Evolutionary conservation across 2,113 vertebrate species (phyloP), one percentile per base, ranked within the genome.

Genomic region (Tapirus terrestris): DNA sequence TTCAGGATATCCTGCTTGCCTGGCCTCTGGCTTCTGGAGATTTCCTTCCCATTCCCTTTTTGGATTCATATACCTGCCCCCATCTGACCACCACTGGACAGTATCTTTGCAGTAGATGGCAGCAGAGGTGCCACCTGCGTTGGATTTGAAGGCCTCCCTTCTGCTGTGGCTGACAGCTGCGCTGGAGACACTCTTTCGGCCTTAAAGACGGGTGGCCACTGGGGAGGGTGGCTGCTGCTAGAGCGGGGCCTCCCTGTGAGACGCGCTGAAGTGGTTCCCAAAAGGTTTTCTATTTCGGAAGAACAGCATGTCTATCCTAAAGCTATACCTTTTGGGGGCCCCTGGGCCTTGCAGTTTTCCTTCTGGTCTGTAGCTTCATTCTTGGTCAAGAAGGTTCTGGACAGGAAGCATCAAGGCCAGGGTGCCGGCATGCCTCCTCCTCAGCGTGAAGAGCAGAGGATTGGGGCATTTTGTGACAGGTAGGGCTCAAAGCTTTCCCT

Each of bases 21-120:
- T 93, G 97, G 14, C 9, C 33, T 5, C 43, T 39, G 39, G 21
- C 53, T 3, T 27, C 20, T 18, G 86, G 11, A 14, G 0, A 84
- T 75, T 85, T 97, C 91, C 48, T 94, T 85, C 94, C 94, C 96
- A 87, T 58, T 97, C 29, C 97, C 85, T 61, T 51, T 81, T 27
- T 39, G 17, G 63, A 27, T 9, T n/a, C 72, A 12, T 1, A 13
- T 45, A 48, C 58, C 58, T 18, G 33, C n/a, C n/a, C 18, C 9
- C 27, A n/a, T 0, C n/a, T 9, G 72, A 6, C 45, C 60, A 18
- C 60, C 36, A 2, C 36, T 1, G 2, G 58, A 20, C 82, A 21
- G 67, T 6, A 14, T 56, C 65, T 39, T n/a, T 20, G 31, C 17
- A 2, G 18, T 21, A 27, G 51, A 14, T 33, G 36, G 29, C 16